Base-by-base conservation (phyloP, 2,113 vertebrate species). In the Pomatorhinus ruficollis region DNA sequence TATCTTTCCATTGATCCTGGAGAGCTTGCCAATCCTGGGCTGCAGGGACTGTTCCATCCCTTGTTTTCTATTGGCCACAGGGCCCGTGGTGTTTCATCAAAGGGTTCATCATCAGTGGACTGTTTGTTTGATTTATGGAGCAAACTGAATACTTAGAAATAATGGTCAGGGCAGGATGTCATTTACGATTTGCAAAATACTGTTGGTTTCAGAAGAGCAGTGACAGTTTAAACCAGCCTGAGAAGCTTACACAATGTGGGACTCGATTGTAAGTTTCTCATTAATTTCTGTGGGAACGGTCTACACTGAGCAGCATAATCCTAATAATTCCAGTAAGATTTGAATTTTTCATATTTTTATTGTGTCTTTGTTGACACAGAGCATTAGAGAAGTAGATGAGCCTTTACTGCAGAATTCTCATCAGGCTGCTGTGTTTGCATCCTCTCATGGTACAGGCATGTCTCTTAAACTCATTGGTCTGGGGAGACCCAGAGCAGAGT, bases 121-220 rank as follows among this genome's bases (percentile, higher is more conserved):
- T 92, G 44, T 87, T 93, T 71, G 45, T 81, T 80, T 93, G 92
- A 83, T 93, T 93, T 90, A 75, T 86, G 68, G 66, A 88, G 66
- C 60, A 83, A 78, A 81, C 56, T 21, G 37, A 78, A 86, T 81
- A 53, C 69, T 47, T 60, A 53, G 60, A 44, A 88, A 60, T 74
- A 94, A 81, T 52, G 45, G 79, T 80, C 75, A 88, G 57, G 44
- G 52, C 53, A 80, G 44, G 44, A 49, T 86, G 83, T 88, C 79
- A 56, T 75, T 96, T 66, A 33, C 24, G 20, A 88, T 93, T 76
- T 90, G 44, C 72, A 56, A 50, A 93, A 44, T 83, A 4, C 37
- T 40, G 12, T 56, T 81, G 40, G 28, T 88, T 96, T 94, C 79
- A 78, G 68, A 40, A 63, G 49, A 96, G 59, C 60, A 40, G 15